Evolutionary conservation across 2,113 vertebrate genomes (phyloP).

Genomic region (Myrmophylax atrothorax): DNA sequence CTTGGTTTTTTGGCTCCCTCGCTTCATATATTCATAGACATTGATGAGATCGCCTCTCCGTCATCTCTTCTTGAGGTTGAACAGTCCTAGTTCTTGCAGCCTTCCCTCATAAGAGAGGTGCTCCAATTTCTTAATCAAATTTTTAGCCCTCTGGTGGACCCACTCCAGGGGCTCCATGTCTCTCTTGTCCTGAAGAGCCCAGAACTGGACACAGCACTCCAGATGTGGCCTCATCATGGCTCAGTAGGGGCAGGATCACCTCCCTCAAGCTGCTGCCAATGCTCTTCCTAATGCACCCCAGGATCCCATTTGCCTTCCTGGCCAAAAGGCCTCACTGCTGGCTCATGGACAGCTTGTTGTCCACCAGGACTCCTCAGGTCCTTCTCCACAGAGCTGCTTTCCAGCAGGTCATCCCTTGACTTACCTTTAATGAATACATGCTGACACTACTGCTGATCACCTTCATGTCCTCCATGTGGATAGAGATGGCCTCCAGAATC

Average conservation of each 20-base stretch:
- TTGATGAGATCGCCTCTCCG: too few species aligned
- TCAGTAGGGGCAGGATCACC: neutral
- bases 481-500: neutral
- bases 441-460: neutral
- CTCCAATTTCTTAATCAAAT: neutral
- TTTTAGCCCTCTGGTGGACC: neutral
- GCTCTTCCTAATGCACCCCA: accelerated
- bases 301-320: neutral
- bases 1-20: neutral
- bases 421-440: neutral
- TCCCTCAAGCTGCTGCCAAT: accelerated
- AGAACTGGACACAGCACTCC: neutral
- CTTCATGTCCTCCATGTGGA: neutral
- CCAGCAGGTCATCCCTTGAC: neutral
- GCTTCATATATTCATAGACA: neutral
- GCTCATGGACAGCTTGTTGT: neutral
- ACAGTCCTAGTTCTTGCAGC: accelerated
- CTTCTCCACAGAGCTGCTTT: neutral
- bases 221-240: accelerated
- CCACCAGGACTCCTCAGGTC: neutral
- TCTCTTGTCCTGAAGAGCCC: neutral
- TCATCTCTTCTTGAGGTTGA: neutral
- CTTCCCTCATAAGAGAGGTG: too few species aligned
- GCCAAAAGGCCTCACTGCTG: neutral
- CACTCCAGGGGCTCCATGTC: neutral